Evolutionary conservation across 2,797 vertebrate genomes (phyloP), one percentile per base, ranked within the genome.

Genomic region (Pantherophis alleghaniensis): DNA sequence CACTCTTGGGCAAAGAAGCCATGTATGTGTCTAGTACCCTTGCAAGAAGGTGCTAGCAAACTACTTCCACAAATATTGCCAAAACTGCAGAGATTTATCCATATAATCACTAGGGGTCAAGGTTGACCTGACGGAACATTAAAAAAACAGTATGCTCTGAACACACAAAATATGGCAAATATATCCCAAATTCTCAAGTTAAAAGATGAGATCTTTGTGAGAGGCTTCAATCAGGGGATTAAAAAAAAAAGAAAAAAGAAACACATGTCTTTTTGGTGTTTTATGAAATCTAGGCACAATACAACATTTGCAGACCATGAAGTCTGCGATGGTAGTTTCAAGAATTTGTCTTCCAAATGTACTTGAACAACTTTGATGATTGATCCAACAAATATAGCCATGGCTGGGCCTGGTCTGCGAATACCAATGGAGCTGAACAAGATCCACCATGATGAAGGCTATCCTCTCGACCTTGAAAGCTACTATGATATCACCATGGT

Each of bases 371-470:
- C 51, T 51, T 92, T 60, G 7, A 93, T 13, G 79, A 92, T 37
- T 0, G 1, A 88, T 69, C 26, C 42, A 0, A 88, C 86, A 2
- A 55, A 0, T 83, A 0, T 11, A 87, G 86, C 95, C 61, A 95
- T 95, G 95, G 95, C 96, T 0, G 0, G 1, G 1, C 86, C 42
- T 0, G 88, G 66, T 42, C 69, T 55, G 3, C 4, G 10, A 2
- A 26, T 63, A 61, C 90, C 96, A 51, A 92, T 47, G 0, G 93
- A 96, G 4, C 92, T 92, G 69, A 97, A 94, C 88, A 98, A 95
- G 93, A 93, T 98, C 74, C 95, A 96, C 53, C 97, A 97, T 0
- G 94, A 95, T 86, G 96, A 95, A 88, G 91, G 94, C 16, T 94
- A 94, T 0, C 6, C 90, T 92, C 88, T 24, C 0, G 96, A 69